Percentiles rank a stretch among this genome's conserved stretches.
Conservation (phyloP, 2,888 invertebrate genomes). For the Caenorhabditis sp. region DNA sequence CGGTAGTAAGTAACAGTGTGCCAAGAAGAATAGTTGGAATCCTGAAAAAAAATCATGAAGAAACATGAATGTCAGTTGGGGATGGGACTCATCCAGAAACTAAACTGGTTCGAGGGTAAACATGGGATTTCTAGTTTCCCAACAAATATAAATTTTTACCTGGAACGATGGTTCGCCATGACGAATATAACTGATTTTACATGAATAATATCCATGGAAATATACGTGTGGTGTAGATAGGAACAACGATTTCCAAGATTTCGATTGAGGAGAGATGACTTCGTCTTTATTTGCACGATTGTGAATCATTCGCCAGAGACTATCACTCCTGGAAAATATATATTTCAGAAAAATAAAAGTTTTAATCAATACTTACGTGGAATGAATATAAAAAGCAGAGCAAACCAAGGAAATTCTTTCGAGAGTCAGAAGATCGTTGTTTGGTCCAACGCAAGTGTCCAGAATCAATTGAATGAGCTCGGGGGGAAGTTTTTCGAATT, state of each 20-base stretch:
- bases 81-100: too few species aligned
- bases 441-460: background rate
- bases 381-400: background rate
- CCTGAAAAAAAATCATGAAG: background rate
- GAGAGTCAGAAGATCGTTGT: background rate
- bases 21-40: background rate
- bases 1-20: slow-evolving; percentile 2
- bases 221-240: slow-evolving; percentile 1
- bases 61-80: background rate
- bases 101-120: too few species aligned
- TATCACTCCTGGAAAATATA: background rate
- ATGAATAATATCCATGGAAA: slow-evolving; percentile 2
- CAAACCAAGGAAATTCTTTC: slow-evolving; percentile 2
- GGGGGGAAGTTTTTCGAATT: background rate
- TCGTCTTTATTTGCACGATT: background rate
- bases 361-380: background rate
- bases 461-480: background rate
- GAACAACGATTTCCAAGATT: background rate
- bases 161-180: slow-evolving; percentile 3
- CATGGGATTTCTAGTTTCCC: too few species aligned
- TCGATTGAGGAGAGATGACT: background rate
- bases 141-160: background rate
- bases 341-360: background rate
- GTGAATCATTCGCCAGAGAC: background rate
- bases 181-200: slow-evolving; percentile 4